Base-by-base conservation (phyloP, 1,140 invertebrate genomes). In the Leucophenga varia region DNA sequence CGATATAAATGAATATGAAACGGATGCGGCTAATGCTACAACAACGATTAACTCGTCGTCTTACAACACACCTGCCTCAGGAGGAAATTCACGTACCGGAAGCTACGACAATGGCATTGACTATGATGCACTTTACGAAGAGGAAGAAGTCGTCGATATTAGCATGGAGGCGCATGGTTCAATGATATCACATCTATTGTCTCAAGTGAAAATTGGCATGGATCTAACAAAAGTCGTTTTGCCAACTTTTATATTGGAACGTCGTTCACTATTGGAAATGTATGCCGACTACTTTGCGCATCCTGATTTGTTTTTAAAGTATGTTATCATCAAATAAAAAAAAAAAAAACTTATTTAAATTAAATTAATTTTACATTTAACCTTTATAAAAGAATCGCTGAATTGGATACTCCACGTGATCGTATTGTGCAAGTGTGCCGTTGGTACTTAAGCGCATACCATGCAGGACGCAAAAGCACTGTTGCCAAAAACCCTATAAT, bases 401-500 rank as follows among this genome's bases (percentile, higher is more conserved):
- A 95, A 72, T 79, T 87, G 69, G 77, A 84, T 39, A 89, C 87
- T 20, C 90, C 95, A 2, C 80, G 82, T 52, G 93, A 97, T 43
- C 82, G 95, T 41, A 97, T 98, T 86, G 82, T 97, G 5, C 91
- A 95, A 78, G 87, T 94, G 17, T 84, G 95, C 0, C 81, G 85
- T 55, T 98, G 95, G 95, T 98, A 98, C 77, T 76, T 98, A 41
- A 95, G 93, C 50, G 95, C 95, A 36, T 98, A 96, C 79, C 95
- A 98, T 79, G 95, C 95, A 17, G 94, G 95, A 1, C 83, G 95
- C 45, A 95, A 95, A 76, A 93, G 90, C 54, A 84, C 90, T 21
- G 92, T 98, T 2, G 91, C 95, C 42, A 97, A 97, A 98, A 98
- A 76, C 95, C 95, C 1, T 98, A 98, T 75, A 98, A 98, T 81